These are phyloP conservation scores for Oreochromis mossambicus DNA, from an alignment of 2,797 vertebrate genomes.

Conservation along the genomic window DNA sequence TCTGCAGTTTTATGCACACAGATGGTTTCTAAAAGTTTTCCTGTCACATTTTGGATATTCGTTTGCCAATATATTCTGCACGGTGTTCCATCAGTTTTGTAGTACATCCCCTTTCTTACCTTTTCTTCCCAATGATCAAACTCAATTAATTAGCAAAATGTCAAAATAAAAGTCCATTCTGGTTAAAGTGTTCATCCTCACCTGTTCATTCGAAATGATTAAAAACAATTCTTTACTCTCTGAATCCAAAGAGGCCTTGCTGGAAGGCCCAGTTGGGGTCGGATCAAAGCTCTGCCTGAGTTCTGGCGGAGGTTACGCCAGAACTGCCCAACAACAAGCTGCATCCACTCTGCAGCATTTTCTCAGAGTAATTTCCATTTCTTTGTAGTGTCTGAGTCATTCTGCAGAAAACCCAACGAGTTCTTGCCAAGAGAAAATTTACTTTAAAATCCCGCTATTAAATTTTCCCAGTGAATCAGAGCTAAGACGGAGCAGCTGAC, in stretches of 20 bases:
- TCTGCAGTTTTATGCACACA: neutral
- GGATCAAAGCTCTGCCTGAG: neutral
- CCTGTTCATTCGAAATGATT: neutral
- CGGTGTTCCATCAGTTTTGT: neutral
- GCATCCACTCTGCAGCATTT: conserved; percentile 16
- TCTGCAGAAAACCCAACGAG: conserved; percentile 6
- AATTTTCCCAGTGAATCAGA: conserved; percentile 33
- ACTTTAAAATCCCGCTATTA: conserved; percentile 21
- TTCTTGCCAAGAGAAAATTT: conserved; percentile 37
- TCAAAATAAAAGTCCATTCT: neutral
- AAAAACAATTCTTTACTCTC: neutral
- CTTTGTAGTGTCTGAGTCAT: conserved; percentile 38
- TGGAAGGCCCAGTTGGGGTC: neutral
- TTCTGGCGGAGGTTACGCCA: neutral
- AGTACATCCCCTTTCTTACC: neutral
- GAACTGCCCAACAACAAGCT: neutral
- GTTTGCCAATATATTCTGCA: neutral
- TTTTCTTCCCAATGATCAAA: neutral
- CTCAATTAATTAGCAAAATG: neutral
- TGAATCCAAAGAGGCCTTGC: neutral
- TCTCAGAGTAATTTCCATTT: conserved; percentile 19
- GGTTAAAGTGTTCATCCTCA: neutral
- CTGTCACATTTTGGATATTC: neutral
- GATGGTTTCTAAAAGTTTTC: neutral
- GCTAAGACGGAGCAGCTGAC: conserved; percentile 44